phyloP scores from a whole-genome alignment of 1,140 invertebrate species.

The Leptonema lineaticorne region DNA sequence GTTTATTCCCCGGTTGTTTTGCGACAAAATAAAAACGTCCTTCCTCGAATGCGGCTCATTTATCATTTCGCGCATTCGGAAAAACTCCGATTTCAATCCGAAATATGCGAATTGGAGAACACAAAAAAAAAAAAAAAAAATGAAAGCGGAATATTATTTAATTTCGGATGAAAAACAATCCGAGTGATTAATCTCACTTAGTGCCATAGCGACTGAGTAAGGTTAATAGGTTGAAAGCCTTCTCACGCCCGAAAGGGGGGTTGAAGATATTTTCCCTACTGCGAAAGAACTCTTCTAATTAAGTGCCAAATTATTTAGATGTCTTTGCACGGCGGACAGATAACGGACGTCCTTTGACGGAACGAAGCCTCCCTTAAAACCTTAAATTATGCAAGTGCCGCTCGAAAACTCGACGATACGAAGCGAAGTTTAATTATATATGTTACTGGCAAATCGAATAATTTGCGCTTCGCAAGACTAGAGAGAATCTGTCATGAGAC shows the following conservation, averaged over 20 bases:
- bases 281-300: conserved; percentile 23
- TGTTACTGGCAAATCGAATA: no score
- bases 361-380: conserved; percentile 4
- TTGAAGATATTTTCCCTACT: neutral
- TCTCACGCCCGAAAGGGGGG: neutral
- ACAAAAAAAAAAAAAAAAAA: neutral
- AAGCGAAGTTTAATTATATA: no score
- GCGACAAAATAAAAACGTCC: conserved; percentile 16
- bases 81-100: conserved; percentile 2
- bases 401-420: no score
- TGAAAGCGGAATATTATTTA: no score
- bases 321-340: conserved; percentile 3
- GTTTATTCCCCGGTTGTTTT: neutral
- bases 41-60: conserved; percentile 13
- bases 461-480: no score
- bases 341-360: conserved; percentile 19
- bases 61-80: conserved; percentile 9
- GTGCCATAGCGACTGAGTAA: neutral
- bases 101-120: neutral
- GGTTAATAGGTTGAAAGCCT: conserved; percentile 24
- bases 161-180: conserved; percentile 1
- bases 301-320: conserved; percentile 26
- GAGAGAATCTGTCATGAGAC: no score
- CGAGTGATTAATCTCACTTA: conserved; percentile 23
- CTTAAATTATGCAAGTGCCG: conserved; percentile 15